These are phyloP conservation scores for Bos indicus DNA, from an alignment of 2,113 vertebrate genomes.

Conservation along the genomic window DNA sequence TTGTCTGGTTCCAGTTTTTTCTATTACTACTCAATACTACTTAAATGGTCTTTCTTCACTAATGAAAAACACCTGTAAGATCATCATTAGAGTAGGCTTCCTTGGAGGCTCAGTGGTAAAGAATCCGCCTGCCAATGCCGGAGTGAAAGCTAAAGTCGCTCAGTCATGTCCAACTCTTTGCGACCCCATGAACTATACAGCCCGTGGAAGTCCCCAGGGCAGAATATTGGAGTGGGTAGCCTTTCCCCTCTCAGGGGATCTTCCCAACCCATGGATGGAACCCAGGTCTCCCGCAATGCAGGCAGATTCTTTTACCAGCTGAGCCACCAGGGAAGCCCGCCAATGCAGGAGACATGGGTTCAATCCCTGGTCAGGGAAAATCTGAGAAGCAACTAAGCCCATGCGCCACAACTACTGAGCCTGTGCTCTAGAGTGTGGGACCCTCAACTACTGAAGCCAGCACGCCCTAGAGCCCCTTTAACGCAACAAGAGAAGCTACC, in stretches of 20 bases:
- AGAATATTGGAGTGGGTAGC: not conserved
- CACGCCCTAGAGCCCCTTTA: not conserved
- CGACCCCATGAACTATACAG: not conserved
- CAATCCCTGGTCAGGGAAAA: not conserved
- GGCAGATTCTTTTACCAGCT: not conserved
- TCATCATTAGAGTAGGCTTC: not conserved
- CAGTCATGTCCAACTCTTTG: not conserved
- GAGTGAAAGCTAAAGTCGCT: not conserved
- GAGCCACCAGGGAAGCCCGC: not conserved
- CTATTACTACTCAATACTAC: not conserved
- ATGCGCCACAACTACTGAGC: not conserved
- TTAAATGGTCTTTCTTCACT: not conserved
- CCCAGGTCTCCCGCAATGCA: not conserved
- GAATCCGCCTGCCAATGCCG: not conserved
- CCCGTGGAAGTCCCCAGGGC: not conserved
- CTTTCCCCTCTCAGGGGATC: not conserved
- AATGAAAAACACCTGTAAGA: not conserved
- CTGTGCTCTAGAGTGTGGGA: not conserved
- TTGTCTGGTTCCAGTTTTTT: not conserved
- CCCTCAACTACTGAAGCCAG: not conserved
- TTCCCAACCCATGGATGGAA: not conserved
- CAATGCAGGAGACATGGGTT: not conserved
- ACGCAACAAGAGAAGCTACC: not conserved
- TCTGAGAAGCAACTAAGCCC: not conserved
- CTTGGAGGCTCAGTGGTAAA: not conserved